Evolutionary conservation across 2,888 invertebrate genomes (phyloP).

Genomic region (Philonicus albiceps): DNA sequence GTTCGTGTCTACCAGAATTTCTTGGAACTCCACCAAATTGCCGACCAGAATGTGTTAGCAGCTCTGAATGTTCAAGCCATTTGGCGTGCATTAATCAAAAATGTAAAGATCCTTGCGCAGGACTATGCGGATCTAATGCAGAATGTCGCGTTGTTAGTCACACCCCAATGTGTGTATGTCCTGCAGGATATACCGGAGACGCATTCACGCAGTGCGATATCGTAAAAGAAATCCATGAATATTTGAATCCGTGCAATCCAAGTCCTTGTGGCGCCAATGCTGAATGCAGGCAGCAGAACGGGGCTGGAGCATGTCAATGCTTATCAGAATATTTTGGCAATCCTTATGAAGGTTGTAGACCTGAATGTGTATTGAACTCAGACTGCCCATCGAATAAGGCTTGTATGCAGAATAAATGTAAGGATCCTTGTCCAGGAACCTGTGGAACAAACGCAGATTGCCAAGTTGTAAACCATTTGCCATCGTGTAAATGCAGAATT

Average conservation of each 20-base stretch:
- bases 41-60: constrained; percentile 80
- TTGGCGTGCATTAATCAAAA: constrained; percentile 79
- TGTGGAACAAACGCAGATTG: constrained; percentile 79
- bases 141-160: constrained; percentile 80
- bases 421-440: constrained; percentile 80
- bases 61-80: constrained; percentile 75
- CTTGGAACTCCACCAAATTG: constrained; percentile 78
- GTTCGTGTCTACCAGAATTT: constrained; percentile 75
- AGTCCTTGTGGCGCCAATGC: constrained; percentile 77
- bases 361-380: constrained; percentile 76
- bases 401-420: constrained; percentile 77
- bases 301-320: constrained; percentile 75
- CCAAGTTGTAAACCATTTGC: constrained; percentile 76
- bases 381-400: constrained; percentile 77
- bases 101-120: constrained; percentile 78
- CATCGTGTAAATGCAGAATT: constrained; percentile 73
- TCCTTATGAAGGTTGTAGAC: constrained; percentile 79
- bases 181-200: constrained; percentile 74
- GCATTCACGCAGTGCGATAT: constrained; percentile 74
- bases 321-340: constrained; percentile 77
- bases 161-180: constrained; percentile 76
- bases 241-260: constrained; percentile 68
- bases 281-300: constrained; percentile 71
- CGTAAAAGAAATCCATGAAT: constrained; percentile 62
- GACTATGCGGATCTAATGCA: constrained; percentile 75